These are phyloP conservation scores for Volucella inflata DNA, from an alignment of 2,888 invertebrate species.

Conservation along the genomic window DNA sequence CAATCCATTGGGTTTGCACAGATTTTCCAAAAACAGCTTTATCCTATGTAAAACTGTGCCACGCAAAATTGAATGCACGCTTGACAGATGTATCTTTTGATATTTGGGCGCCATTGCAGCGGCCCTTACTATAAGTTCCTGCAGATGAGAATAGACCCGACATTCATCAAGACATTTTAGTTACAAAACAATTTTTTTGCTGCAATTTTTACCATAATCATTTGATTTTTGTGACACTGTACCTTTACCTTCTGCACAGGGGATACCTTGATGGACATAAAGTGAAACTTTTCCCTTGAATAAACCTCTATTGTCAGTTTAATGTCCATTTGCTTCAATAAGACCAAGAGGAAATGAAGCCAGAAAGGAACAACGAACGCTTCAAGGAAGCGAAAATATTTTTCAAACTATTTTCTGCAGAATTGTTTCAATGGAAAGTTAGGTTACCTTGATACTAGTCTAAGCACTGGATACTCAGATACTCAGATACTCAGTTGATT, in stretches of 20 bases:
- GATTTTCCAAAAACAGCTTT: no score
- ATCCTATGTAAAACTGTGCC: no score
- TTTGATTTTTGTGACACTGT: neutral
- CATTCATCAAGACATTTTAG: no score
- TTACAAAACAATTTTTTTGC: no score
- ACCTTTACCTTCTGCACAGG: conserved; percentile 5
- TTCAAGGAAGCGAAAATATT: conserved; percentile 22
- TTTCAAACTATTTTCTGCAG: conserved; percentile 22
- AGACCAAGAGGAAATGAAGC: conserved; percentile 5
- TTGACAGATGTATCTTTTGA: no score
- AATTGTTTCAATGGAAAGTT: conserved; percentile 32
- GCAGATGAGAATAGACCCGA: no score
- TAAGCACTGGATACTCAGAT: neutral
- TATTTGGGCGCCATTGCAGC: no score
- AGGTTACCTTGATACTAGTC: neutral
- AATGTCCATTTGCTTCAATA: conserved; percentile 52
- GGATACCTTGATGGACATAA: conserved; percentile 48
- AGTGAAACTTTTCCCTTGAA: conserved; percentile 34
- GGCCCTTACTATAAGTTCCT: no score
- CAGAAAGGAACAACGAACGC: conserved; percentile 40
- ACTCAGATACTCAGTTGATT: neutral
- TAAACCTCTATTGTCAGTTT: conserved; percentile 58
- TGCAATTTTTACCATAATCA: no score
- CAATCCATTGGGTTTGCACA: no score
- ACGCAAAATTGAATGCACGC: no score